Evolutionary conservation across 2,113 vertebrate species (phyloP).

Genomic region (Brienomyrus longianalis): DNA sequence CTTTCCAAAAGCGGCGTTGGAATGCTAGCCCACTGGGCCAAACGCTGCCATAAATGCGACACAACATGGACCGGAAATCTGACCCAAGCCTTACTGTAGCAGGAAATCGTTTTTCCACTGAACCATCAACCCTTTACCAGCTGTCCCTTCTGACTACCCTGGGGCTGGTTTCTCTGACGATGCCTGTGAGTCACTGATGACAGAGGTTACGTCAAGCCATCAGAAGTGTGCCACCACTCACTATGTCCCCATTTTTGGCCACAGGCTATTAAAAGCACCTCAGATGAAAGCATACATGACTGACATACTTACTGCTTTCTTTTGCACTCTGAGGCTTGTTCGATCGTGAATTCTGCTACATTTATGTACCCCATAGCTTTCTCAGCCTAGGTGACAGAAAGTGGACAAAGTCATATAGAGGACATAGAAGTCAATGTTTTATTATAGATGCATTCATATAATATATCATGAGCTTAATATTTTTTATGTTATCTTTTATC

Average conservation of each 20-base stretch:
- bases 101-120: not conserved
- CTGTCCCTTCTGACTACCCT: not conserved
- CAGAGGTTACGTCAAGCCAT: not conserved
- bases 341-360: slow-evolving; percentile 71
- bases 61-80: not conserved
- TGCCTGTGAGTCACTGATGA: not conserved
- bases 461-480: not conserved
- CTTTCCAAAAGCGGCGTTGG: not conserved
- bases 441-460: not conserved
- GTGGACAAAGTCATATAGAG: not conserved
- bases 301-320: slow-evolving; percentile 73
- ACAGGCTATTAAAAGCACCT: not conserved
- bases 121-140: not conserved
- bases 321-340: slow-evolving; percentile 69
- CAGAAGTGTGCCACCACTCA: not conserved
- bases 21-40: not conserved
- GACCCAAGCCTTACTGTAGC: not conserved
- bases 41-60: not conserved
- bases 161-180: not conserved
- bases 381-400: slow-evolving; percentile 61
- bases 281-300: not conserved
- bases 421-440: not conserved
- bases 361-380: slow-evolving; percentile 84
- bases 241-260: not conserved
- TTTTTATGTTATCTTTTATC: not conserved